Evolutionary conservation across 2,888 invertebrate species (phyloP), one percentile per base, ranked within the genome.

Genomic region (Heteromurus nitidus): DNA sequence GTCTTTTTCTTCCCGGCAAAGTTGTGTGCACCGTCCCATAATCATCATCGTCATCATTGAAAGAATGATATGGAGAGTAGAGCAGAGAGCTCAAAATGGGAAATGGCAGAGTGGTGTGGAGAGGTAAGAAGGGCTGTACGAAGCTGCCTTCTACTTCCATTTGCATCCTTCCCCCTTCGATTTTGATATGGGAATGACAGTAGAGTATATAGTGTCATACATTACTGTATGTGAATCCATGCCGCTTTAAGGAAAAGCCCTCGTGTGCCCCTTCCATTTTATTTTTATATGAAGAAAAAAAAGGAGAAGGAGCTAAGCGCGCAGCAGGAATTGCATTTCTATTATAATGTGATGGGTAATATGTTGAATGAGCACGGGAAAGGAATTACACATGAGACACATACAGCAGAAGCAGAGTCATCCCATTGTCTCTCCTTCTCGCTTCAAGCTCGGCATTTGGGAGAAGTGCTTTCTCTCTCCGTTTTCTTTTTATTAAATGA

Each of bases 71-170:
- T 58, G 50, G 26, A 67, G 44, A 75, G 42, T 36, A 67, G 67
- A 42, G 53, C 75, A 75, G 67, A 64, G n/a, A n/a, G n/a, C n/a
- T n/a, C n/a, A n/a, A n/a, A 75, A 67, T 75, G 75, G 75, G 44
- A 67, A n/a, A 75, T 67, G 75, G 58, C 58, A 75, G 18, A 58
- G 67, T 30, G 65, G 58, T 67, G 26, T 20, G 67, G 58, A 75
- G 67, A 30, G 50, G 60, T 11, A 50, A 73, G n/a, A n/a, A n/a
- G 72, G 24, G 44, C 16, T 28, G 24, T 53, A 53, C 22, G 16
- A 31, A 16, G 30, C 16, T 2, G 62, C 31, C 3, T 62, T 11
- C 64, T 22, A 16, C 58, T 55, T 74, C 44, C 55, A 36, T 58
- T 13, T 18, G 7, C 72, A 28, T 72, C 44, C 47, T 64, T 65